Evolutionary conservation across 2,797 vertebrate genomes (phyloP), one percentile per base, ranked within the genome.

Genomic region (Clarias pachynema): DNA sequence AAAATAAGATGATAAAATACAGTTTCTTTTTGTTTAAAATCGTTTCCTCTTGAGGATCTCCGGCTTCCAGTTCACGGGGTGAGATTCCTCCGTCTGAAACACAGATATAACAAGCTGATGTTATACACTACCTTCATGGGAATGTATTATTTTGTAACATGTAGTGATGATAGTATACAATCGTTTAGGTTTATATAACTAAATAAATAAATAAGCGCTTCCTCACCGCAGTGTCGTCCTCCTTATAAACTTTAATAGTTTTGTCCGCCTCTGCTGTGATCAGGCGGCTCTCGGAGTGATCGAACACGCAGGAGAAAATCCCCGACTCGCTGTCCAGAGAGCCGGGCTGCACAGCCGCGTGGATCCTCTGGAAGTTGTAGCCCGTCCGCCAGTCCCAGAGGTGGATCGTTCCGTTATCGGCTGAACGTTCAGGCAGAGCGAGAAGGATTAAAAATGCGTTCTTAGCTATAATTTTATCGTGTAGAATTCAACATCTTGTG

Each of bases 301-400:
- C 98, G 86, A 99, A 99, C 70, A 96, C 84, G 89, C 98, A 98
- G 7, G 98, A 96, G 78, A 99, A 99, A 95, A 99, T 99, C 85
- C 98, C 98, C 0, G 98, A 99, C 94, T 99, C 98, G 85, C 98
- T 99, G 95, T 99, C 98, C 94, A 99, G 95, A 88, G 98, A 99
- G 2, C 98, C 98, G 0, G 98, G 98, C 90, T 99, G 98, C 82
- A 99, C 98, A 0, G 98, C 98, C 5, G 98, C 98, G 0, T 99
- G 98, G 60, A 99, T 98, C 79, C 98, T 93, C 94, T 99, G 98
- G 94, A 99, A 99, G 92, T 99, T 99, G 91, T 99, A 99, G 24
- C 98, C 98, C 0, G 98, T 99, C 91, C 98, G 96, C 98, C 98
- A 99, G 69, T 99, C 98, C 98, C 98, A 99, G 94, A 99, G 95